Evolutionary conservation across 2,888 invertebrate genomes (phyloP).

Genomic region (Pandemis cinnamomeana): DNA sequence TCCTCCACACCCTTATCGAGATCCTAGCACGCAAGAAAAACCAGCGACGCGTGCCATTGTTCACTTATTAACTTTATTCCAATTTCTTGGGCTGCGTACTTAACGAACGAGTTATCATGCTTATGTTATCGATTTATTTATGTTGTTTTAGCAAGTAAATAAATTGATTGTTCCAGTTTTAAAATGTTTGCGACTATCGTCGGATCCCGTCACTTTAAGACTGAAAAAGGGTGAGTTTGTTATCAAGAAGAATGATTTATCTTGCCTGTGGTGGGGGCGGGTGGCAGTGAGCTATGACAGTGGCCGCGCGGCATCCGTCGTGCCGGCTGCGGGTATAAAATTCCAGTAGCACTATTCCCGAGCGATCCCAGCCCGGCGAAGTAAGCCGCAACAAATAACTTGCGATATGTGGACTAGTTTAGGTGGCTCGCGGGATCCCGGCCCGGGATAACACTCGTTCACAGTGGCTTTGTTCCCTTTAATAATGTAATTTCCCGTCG

Average conservation of each 20-base stretch:
- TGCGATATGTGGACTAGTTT: conserved; percentile 67
- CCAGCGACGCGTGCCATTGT: conserved; percentile 51
- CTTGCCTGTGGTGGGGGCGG: conserved; percentile 41
- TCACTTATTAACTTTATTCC: conserved; percentile 44
- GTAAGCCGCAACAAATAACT: conserved; percentile 70
- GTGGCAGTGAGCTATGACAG: conserved; percentile 54
- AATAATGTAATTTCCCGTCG: conserved; percentile 61
- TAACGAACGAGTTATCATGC: conserved; percentile 41
- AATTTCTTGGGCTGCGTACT: conserved; percentile 46
- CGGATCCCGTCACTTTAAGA: conserved; percentile 95
- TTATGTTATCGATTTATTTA: conserved; percentile 40
- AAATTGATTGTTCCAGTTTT: conserved; percentile 89
- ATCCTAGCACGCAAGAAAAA: conserved; percentile 53
- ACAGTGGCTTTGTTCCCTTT: conserved; percentile 65
- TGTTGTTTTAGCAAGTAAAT: conserved; percentile 48
- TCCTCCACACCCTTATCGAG: conserved; percentile 53
- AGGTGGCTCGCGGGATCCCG: conserved; percentile 69
- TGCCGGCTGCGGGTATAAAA: conserved; percentile 68
- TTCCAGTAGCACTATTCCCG: conserved; percentile 61
- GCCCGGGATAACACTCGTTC: conserved; percentile 60
- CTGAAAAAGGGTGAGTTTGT: conserved; percentile 92
- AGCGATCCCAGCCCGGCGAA: conserved; percentile 66
- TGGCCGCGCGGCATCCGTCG: conserved; percentile 46
- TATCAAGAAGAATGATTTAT: conserved; percentile 50
- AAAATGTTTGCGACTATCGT: conserved; percentile 96